Percentiles rank a stretch among this genome's conserved stretches.
Conservation (phyloP, 2,888 invertebrate genomes). For the Agapetus fuscipes region DNA sequence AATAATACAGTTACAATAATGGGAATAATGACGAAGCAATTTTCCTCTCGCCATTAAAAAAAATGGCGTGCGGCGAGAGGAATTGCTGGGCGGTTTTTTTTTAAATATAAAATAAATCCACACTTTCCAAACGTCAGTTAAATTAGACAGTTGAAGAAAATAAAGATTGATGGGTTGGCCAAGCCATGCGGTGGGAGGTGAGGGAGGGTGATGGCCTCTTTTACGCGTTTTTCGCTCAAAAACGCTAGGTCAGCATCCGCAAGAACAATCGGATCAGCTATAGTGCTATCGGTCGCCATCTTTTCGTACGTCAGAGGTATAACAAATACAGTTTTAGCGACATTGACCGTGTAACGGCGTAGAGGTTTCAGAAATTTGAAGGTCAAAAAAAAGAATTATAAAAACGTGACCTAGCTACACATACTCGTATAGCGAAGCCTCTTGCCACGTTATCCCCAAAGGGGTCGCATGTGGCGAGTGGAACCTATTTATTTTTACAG, state of each 20-base stretch:
- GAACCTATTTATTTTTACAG: no score
- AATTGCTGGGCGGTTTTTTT: constrained; percentile 7
- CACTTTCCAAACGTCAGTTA: constrained; percentile 13
- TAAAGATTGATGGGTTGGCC: constrained; percentile 13
- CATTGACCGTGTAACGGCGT: no score
- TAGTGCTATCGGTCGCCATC: background rate
- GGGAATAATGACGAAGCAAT: constrained; percentile 12
- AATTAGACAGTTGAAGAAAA: constrained; percentile 16
- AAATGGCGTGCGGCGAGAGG: constrained; percentile 16
- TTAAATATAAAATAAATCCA: constrained; percentile 4
- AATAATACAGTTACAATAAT: no score
- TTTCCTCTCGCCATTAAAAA: constrained; percentile 11
- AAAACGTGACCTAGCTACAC: no score
- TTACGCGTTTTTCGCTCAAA: background rate
- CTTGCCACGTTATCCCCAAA: no score
- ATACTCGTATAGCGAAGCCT: no score
- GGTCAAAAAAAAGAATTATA: no score
- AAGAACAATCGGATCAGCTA: background rate
- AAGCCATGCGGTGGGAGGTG: background rate
- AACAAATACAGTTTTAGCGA: no score
- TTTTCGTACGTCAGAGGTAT: no score
- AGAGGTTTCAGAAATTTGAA: no score
- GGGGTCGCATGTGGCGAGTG: no score
- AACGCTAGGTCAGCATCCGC: background rate
- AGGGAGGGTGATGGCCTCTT: no score